Evolutionary conservation across 2,888 invertebrate genomes (phyloP), one percentile per base, ranked within the genome.

Genomic region (Smittia sp.): DNA sequence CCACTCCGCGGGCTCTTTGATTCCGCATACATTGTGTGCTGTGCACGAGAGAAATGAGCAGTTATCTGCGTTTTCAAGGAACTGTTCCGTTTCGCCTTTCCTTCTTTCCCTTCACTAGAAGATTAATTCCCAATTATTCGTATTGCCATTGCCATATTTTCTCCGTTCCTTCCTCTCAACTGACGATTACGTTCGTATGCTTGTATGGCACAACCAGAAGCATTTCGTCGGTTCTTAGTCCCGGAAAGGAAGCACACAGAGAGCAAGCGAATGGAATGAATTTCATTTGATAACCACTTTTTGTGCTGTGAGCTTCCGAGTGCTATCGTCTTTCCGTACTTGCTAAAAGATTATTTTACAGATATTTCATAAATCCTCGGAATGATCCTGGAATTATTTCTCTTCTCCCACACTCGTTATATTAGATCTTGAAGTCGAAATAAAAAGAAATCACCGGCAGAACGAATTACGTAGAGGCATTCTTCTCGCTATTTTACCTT

Each of bases 261-360:
- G 38, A 66, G 27, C 27, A 24, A n/a, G 15, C 18, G 39, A 66
- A 24, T 15, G 27, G 52, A 69, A 69, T 69, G 69, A 69, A 69
- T 69, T 69, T 24, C 54, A 69, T 69, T 69, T 69, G 69, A 69
- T 69, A 69, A 69, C 69, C 69, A 69, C 69, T 46, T 69, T 69
- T 69, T 69, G 25, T 15, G 54, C 69, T 54, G 27, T 69, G 22
- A 58, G 58, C 58, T 58, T 7, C 58, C 46, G 69, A 69, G 69
- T 46, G 25, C 69, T 69, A 69, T 69, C 69, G 25, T 54, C 25
- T 69, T 68, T 25, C 54, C 46, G 41, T 25, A 18, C 52, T 69
- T 39, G 22, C 54, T 41, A 27, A 54, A 52, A 69, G 69, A 69
- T 69, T 69, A 69, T 69, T 69, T 69, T 54, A 32, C 32, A 52